Evolutionary conservation across 1,140 invertebrate species (phyloP), one percentile per base, ranked within the genome.

Genomic region (Rhyzopertha dominica): DNA sequence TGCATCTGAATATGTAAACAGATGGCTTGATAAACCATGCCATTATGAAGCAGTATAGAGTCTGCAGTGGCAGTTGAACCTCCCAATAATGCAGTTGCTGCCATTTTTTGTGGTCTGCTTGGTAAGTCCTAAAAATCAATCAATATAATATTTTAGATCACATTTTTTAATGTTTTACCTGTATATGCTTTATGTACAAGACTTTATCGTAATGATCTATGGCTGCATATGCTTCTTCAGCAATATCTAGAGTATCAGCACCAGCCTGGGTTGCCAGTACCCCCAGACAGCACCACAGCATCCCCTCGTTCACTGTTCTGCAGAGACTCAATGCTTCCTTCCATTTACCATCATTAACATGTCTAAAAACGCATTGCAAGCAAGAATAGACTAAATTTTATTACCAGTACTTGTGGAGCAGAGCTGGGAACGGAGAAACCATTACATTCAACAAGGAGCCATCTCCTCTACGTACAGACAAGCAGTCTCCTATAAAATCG

Each of bases 201-300:
- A 96, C 92, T 80, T 95, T 95, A 58, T 96, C 91, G 31, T 81
- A 84, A 75, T 91, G 84, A 49, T 82, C 80, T 41, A 97, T 88
- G 16, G 90, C 83, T n/a, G 90, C 86, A 71, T 94, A 98, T 7
- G 90, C 87, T 62, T 95, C 84, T 74, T 96, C 92, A 1, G 92
- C 91, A 19, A 89, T 82, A 26, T 82, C 76, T 16, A 95, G 68
- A 8, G 53, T 53, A 46, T 64, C 58, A 54, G 91, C 77, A 61
- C 82, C 85, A 30, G 78, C 78, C 52, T 87, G 81, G 34, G 84
- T 84, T 9, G 92, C 82, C 66, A 95, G 74, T 1, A 87, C 87
- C 2, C 92, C 93, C 48, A 96, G 72, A 57, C 87, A 89, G 1
- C 90, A 85, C 93, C 94, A 97, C 12, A 95, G 66, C 23, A 78